A percentile compares a stretch with the other conserved stretches of the same genome.
Evolutionary conservation across 2,888 invertebrate species (phyloP).

Genomic region (Pediacus dermestoides): DNA sequence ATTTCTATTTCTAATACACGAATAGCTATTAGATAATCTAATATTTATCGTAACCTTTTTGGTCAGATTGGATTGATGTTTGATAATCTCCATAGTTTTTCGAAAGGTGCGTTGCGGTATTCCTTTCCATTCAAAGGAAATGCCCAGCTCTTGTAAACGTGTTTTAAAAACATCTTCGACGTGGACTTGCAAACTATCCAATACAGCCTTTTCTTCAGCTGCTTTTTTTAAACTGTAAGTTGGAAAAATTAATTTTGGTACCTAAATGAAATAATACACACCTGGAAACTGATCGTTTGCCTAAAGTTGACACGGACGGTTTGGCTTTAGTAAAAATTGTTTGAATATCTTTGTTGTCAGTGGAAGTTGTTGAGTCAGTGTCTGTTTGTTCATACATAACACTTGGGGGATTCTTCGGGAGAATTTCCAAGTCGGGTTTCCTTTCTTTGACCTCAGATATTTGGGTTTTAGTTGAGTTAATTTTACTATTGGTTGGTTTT

Average conservation of each 20-base stretch:
- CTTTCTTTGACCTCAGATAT: constrained; percentile 1
- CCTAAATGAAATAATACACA: no score
- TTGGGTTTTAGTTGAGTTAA: constrained; percentile 5
- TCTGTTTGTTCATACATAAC: no score
- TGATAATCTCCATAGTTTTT: constrained; percentile 56
- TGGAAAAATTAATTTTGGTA: constrained; percentile 7
- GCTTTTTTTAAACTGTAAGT: constrained; percentile 19
- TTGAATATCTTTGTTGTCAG: constrained; percentile 7
- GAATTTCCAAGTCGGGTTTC: no score
- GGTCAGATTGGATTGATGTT: constrained; percentile 56
- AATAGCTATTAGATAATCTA: constrained; percentile 6
- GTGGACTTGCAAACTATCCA: no score
- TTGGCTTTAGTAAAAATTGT: constrained; percentile 10
- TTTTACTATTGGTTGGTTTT: constrained; percentile 4
- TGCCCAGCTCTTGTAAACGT: constrained; percentile 57
- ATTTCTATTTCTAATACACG: constrained; percentile 1
- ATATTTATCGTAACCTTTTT: constrained; percentile 58
- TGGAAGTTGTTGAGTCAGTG: no score
- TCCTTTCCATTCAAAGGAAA: constrained; percentile 61
- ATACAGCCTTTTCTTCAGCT: constrained; percentile 16
- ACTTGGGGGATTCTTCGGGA: constrained; percentile 15
- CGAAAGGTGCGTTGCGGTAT: constrained; percentile 56
- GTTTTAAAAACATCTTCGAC: constrained; percentile 48
- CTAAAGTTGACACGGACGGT: constrained; percentile 26
- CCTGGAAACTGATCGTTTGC: constrained; percentile 30